Evolutionary conservation across 2,888 invertebrate species (phyloP), one percentile per base, ranked within the genome.

Genomic region (Stomorhina lunata): DNA sequence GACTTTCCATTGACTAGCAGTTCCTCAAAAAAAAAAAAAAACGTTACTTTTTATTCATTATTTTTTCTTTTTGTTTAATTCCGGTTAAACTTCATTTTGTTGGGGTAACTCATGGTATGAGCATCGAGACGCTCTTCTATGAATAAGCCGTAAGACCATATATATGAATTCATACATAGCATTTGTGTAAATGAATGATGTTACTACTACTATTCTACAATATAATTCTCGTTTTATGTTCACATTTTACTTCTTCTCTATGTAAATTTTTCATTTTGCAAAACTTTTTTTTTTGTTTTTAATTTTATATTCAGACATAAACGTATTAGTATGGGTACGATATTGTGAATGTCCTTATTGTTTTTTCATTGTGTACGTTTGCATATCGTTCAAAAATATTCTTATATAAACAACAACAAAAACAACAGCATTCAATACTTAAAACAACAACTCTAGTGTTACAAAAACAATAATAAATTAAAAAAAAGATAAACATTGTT

Each of bases 271-370:
- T 45, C 25, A 63, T 53, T 29, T 65, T 57, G 40, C 77, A 48
- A 71, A 48, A 63, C 65, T 71, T 63, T 53, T 50, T 68, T 69
- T 78, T 25, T n/a, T n/a, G n/a, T n/a, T n/a, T n/a, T n/a, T n/a
- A n/a, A n/a, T n/a, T n/a, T n/a, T n/a, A n/a, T n/a, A n/a, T n/a
- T n/a, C n/a, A n/a, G n/a, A n/a, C n/a, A n/a, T n/a, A n/a, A n/a
- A n/a, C n/a, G n/a, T 29, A 50, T 57, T 15, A n/a, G 50, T 22
- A 22, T 50, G 4, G 12, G 45, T 77, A 22, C 48, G 15, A n/a
- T n/a, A n/a, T n/a, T 15, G n/a, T n/a, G 4, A 63, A 40, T 61
- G 61, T 59, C 53, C 43, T 59, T 57, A 17, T 29, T 57, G 25
- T 75, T 69, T 78, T 55, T 65, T 43, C 29, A 43, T 73, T 61